Percentiles rank a stretch among this genome's conserved stretches.
Conservation (phyloP, 1,140 invertebrate genomes). For the Ostrea denselamellosa region DNA sequence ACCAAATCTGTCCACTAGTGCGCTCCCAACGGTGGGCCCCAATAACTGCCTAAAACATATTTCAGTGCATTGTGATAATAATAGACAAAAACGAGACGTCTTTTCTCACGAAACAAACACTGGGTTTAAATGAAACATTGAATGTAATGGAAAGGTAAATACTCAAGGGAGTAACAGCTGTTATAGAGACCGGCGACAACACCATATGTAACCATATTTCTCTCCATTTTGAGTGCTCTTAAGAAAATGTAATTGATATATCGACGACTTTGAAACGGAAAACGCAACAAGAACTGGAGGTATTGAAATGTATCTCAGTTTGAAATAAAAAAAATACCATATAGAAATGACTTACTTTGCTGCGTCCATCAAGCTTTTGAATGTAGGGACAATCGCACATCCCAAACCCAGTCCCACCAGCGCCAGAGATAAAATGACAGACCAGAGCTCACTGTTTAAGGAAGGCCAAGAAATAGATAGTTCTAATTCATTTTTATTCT, state of each 20-base stretch:
- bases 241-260: neutral
- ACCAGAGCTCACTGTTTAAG: constrained; percentile 61
- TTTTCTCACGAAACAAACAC: too few species aligned
- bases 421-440: constrained; percentile 55
- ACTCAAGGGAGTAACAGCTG: constrained; percentile 69
- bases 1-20: constrained; percentile 26
- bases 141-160: neutral
- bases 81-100: too few species aligned
- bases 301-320: neutral
- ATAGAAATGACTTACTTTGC: constrained; percentile 60
- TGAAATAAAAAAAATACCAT: neutral
- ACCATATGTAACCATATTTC: constrained; percentile 67
- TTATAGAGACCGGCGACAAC: constrained; percentile 70
- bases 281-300: neutral
- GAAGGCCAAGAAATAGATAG: neutral
- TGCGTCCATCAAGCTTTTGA: constrained; percentile 59
- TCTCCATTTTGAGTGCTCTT: constrained; percentile 64
- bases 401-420: constrained; percentile 64
- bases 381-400: constrained; percentile 61
- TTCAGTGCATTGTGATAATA: too few species aligned
- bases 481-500: too few species aligned
- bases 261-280: neutral
- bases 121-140: too few species aligned
- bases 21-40: constrained; percentile 37
- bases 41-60: constrained; percentile 30